phyloP scores from a whole-genome alignment of 2,797 vertebrate genomes.

The Lerista edwardsae region DNA sequence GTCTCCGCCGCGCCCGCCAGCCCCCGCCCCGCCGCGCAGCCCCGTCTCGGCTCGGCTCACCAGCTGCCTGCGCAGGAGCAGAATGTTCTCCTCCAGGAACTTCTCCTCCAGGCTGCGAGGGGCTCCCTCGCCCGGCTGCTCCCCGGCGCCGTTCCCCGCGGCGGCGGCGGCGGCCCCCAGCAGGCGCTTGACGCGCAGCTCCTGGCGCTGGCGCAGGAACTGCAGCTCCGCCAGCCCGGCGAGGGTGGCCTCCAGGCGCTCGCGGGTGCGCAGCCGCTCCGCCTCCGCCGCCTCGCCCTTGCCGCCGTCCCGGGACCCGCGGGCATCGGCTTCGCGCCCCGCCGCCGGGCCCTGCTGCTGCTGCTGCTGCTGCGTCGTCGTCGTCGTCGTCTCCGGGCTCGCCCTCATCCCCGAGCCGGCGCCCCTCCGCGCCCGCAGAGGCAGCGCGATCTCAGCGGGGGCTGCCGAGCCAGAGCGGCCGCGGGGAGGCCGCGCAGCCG shows the following conservation, averaged over 20 bases:
- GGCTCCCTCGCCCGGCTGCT: constrained; percentile 61
- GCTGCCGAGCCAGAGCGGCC: constrained; percentile 20
- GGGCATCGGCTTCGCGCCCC: constrained; percentile 52
- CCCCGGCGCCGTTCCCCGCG: constrained; percentile 45
- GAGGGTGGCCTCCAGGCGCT: constrained; percentile 87
- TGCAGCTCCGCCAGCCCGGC: constrained; percentile 90
- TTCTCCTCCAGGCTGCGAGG: constrained; percentile 85
- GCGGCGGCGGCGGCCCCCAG: constrained; percentile 64
- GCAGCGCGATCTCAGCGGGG: background rate
- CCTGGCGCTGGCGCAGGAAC: constrained; percentile 86
- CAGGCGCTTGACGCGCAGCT: constrained; percentile 83
- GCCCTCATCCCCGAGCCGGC: constrained; percentile 43
- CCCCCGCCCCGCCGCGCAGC: background rate
- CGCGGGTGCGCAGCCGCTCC: constrained; percentile 81
- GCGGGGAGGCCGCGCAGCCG: constrained; percentile 50
- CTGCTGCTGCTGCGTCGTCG: background rate
- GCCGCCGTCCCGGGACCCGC: constrained; percentile 58
- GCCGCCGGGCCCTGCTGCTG: background rate
- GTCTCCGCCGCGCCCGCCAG: background rate
- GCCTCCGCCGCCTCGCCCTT: constrained; percentile 74
- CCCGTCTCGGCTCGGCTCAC: constrained; percentile 74
- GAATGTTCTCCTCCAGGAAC: constrained; percentile 89
- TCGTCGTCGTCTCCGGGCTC: constrained; percentile 52
- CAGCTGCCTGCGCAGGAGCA: constrained; percentile 89
- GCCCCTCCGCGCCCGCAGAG: constrained; percentile 4